A percentile compares a stretch with the other conserved stretches of the same genome.
These are phyloP conservation scores for Aegithalos caudatus DNA, from an alignment of 2,113 vertebrate species.

Conservation along the genomic window DNA sequence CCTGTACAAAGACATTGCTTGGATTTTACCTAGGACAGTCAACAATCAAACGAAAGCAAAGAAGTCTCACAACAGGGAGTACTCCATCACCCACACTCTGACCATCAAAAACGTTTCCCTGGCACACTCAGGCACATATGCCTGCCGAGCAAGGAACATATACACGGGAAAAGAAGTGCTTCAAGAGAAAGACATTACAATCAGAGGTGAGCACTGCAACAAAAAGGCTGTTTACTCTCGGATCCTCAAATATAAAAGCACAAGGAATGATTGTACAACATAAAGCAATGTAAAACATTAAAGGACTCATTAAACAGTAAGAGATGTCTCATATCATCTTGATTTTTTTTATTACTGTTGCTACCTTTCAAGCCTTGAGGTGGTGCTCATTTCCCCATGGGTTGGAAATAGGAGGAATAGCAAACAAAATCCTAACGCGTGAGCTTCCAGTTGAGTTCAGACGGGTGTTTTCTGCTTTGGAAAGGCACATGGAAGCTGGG, in stretches of 20 bases:
- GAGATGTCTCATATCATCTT: slow-evolving; percentile 79
- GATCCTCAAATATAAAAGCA: slow-evolving; percentile 83
- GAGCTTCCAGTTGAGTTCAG: slow-evolving; percentile 69
- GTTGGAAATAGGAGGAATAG: slow-evolving; percentile 72
- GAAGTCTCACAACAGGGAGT: slow-evolving; percentile 67
- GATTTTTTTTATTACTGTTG: slow-evolving; percentile 79
- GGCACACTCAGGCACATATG: slow-evolving; percentile 84
- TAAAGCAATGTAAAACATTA: slow-evolving; percentile 81
- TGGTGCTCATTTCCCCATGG: slow-evolving; percentile 72
- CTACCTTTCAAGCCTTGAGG: slow-evolving; percentile 76
- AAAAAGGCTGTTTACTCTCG: slow-evolving; percentile 83
- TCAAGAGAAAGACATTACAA: slow-evolving; percentile 82
- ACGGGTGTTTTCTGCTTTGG: slow-evolving; percentile 67
- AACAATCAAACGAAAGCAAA: slow-evolving; percentile 71
- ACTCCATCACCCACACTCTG: slow-evolving; percentile 80
- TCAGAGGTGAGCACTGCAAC: slow-evolving; percentile 87
- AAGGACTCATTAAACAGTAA: slow-evolving; percentile 80
- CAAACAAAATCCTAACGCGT: slow-evolving; percentile 40
- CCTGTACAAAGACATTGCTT: slow-evolving; percentile 85
- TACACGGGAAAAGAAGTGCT: slow-evolving; percentile 81
- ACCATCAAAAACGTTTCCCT: slow-evolving; percentile 83
- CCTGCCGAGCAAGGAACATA: slow-evolving; percentile 83
- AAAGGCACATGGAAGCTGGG: slow-evolving; percentile 66
- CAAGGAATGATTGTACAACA: slow-evolving; percentile 82
- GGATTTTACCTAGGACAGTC: slow-evolving; percentile 76